phyloP scores from a whole-genome alignment of 64 coral and sea anemone species.

The Cladopsammia gracilis region DNA sequence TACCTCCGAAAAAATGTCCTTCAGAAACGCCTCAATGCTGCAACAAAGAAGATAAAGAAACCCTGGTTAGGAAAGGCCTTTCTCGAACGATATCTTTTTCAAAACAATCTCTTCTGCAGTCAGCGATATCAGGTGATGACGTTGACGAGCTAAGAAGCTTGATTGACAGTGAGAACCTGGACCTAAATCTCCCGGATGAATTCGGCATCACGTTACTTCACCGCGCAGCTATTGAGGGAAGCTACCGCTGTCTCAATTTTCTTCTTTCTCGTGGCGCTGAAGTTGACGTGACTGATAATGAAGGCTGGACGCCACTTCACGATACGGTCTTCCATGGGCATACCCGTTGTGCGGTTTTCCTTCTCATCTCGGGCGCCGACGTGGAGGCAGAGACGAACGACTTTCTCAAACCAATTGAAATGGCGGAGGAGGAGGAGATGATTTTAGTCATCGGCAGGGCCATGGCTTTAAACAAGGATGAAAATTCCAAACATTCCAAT shows the following conservation, averaged over 20 bases:
- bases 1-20: neutral
- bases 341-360: conserved; percentile 70
- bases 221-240: conserved; percentile 75
- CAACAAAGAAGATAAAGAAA: neutral
- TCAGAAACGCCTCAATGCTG: neutral
- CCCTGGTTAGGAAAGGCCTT: neutral
- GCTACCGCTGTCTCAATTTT: conserved; percentile 68
- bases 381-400: conserved; percentile 79
- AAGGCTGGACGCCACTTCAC: conserved; percentile 83
- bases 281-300: conserved; percentile 69
- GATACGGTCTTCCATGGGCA: conserved; percentile 86
- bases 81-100: conserved; percentile 10
- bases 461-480: conserved; percentile 45
- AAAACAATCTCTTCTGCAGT: neutral
- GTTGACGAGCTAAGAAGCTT: conserved; percentile 56
- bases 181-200: conserved; percentile 41
- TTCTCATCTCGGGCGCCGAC: conserved; percentile 69
- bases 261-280: conserved; percentile 60
- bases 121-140: conserved; percentile 61
- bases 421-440: conserved; percentile 72
- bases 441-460: conserved; percentile 75
- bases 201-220: conserved; percentile 68
- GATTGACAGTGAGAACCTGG: neutral
- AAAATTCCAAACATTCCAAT: conserved; percentile 14
- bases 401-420: conserved; percentile 81